Conservation (phyloP, 2,113 vertebrate genomes). For the Jaculus jaculus region DNA sequence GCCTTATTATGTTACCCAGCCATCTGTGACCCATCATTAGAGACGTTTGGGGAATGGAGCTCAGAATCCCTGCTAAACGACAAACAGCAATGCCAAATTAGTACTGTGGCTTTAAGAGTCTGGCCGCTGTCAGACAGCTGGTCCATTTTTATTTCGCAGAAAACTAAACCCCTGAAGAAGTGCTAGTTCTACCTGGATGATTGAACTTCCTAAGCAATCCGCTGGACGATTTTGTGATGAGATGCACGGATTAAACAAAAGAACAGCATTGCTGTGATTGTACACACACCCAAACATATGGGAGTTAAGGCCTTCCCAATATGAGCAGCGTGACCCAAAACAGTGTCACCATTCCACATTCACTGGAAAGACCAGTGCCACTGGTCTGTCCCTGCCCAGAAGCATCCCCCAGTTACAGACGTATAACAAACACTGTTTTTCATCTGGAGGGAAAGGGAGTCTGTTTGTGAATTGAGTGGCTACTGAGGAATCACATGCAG, state of each 20-base stretch:
- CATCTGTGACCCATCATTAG: conserved; percentile 69
- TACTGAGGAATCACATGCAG: not conserved
- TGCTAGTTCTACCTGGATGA: conserved; percentile 1
- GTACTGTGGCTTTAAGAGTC: conserved; percentile 64
- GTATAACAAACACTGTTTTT: not conserved
- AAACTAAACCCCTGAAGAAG: conserved; percentile 29
- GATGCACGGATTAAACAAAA: not conserved
- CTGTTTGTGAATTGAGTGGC: not conserved
- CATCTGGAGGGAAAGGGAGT: not conserved
- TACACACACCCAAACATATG: not conserved
- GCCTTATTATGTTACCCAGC: conserved; percentile 43
- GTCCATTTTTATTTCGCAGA: conserved; percentile 14
- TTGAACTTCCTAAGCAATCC: not conserved
- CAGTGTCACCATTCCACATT: not conserved
- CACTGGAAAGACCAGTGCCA: not conserved
- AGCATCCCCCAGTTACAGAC: not conserved
- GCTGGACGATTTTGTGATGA: not conserved
- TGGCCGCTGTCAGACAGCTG: conserved; percentile 1
- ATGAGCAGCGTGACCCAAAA: not conserved
- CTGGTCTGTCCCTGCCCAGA: not conserved
- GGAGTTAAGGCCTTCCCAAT: not conserved
- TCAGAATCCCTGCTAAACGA: conserved; percentile 32
- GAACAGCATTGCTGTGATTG: not conserved
- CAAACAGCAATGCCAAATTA: conserved; percentile 34
- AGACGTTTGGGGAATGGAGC: conserved; percentile 34